Conservation (phyloP, 2,113 vertebrate genomes). For the Acinonyx jubatus region DNA sequence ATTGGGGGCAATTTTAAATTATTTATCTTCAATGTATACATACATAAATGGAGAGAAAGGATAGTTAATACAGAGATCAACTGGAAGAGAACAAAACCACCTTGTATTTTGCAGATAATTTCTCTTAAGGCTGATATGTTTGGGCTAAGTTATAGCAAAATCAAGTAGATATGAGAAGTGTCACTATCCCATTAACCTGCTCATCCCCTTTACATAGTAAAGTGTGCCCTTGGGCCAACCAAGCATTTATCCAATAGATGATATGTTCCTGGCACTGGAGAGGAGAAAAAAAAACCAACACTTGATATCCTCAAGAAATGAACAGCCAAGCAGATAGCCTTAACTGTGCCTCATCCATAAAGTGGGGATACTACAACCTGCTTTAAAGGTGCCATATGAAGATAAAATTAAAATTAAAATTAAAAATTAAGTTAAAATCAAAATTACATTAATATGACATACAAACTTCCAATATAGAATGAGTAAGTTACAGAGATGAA, state of each 20-base stretch:
- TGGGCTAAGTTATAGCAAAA: not conserved
- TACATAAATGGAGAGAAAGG: not conserved
- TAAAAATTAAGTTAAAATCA: no score
- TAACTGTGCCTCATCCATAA: not conserved
- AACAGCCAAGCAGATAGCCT: not conserved
- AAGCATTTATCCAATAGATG: conserved; percentile 7
- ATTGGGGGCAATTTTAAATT: not conserved
- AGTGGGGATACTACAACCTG: not conserved
- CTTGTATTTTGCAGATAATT: not conserved
- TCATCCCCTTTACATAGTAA: conserved; percentile 39
- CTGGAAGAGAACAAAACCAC: conserved; percentile 30
- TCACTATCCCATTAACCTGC: not conserved
- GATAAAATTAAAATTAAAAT: conserved; percentile 9
- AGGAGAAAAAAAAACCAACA: not conserved
- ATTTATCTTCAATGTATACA: not conserved
- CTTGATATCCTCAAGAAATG: not conserved
- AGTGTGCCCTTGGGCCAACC: not conserved
- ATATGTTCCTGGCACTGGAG: not conserved
- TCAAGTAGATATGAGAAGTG: not conserved
- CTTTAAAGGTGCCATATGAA: not conserved
- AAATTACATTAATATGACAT: not conserved
- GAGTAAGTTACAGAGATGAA: not conserved
- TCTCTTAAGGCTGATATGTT: not conserved
- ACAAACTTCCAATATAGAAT: not conserved
- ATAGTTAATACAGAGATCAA: not conserved